Evolutionary conservation across 2,113 vertebrate species (phyloP).

Genomic region (Pao palembangensis): DNA sequence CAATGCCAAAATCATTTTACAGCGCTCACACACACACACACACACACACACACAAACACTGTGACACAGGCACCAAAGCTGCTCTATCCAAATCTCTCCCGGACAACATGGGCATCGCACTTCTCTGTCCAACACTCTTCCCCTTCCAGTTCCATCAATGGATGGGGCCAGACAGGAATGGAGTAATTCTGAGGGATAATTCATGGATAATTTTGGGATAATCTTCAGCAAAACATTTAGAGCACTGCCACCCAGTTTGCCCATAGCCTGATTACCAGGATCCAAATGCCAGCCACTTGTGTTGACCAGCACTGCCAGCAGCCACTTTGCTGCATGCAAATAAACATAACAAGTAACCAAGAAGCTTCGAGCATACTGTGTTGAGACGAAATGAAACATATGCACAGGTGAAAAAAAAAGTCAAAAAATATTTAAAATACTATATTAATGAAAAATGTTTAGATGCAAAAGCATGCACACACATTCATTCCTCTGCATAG

Average conservation of each 20-base stretch:
- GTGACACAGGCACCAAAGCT: slow-evolving; percentile 43
- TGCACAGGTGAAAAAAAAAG: neutral
- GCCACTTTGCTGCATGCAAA: slow-evolving; percentile 62
- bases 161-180: slow-evolving; percentile 62
- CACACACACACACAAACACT: slow-evolving; percentile 26
- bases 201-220: slow-evolving; percentile 76
- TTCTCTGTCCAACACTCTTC: slow-evolving; percentile 51
- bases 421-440: slow-evolving; percentile 5
- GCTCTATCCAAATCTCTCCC: slow-evolving; percentile 57
- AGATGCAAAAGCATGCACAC: slow-evolving; percentile 19
- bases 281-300: slow-evolving; percentile 67
- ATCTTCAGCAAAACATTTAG: slow-evolving; percentile 72
- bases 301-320: slow-evolving; percentile 69
- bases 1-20: slow-evolving; percentile 65
- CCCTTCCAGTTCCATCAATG: slow-evolving; percentile 56
- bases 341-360: slow-evolving; percentile 54
- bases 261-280: slow-evolving; percentile 69
- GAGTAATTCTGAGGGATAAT: slow-evolving; percentile 72
- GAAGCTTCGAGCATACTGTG: slow-evolving; percentile 34
- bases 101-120: slow-evolving; percentile 32
- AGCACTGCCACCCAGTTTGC: slow-evolving; percentile 69
- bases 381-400: slow-evolving; percentile 22
- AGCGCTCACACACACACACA: slow-evolving; percentile 32
- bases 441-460: slow-evolving; percentile 19
- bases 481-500: neutral